Conservation (phyloP, 2,888 invertebrate species). For the Melinopterus prodromus region DNA sequence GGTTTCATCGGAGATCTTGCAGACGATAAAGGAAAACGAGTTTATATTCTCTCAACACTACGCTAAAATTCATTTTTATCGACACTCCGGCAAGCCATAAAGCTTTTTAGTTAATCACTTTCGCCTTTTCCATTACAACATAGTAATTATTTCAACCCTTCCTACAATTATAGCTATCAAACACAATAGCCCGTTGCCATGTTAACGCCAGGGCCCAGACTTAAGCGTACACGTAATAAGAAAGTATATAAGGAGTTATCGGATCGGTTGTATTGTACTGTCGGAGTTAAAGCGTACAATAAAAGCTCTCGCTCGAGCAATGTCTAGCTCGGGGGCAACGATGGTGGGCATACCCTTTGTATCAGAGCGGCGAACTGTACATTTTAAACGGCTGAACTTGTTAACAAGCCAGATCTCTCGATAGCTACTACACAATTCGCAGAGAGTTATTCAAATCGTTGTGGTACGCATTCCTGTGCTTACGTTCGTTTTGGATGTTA, state of each 20-base stretch:
- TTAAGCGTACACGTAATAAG: no score
- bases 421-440: not conserved
- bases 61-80: no score
- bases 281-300: not conserved
- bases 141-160: no score
- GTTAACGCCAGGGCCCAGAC: no score
- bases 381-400: conserved; percentile 24
- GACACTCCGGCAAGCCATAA: no score
- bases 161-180: no score
- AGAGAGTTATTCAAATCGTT: not conserved
- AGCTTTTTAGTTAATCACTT: no score
- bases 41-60: no score
- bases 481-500: not conserved
- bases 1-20: no score
- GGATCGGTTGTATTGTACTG: not conserved
- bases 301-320: not conserved
- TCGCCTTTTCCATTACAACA: no score
- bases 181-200: no score
- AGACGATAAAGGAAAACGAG: no score
- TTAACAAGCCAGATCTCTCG: conserved; percentile 6
- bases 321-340: not conserved
- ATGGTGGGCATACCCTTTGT: conserved; percentile 11
- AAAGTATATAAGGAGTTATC: not conserved
- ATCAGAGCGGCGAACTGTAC: conserved; percentile 23
- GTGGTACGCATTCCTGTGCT: not conserved